Evolutionary conservation across 2,888 invertebrate species (phyloP).

Genomic region (Tiliacea citrago): DNA sequence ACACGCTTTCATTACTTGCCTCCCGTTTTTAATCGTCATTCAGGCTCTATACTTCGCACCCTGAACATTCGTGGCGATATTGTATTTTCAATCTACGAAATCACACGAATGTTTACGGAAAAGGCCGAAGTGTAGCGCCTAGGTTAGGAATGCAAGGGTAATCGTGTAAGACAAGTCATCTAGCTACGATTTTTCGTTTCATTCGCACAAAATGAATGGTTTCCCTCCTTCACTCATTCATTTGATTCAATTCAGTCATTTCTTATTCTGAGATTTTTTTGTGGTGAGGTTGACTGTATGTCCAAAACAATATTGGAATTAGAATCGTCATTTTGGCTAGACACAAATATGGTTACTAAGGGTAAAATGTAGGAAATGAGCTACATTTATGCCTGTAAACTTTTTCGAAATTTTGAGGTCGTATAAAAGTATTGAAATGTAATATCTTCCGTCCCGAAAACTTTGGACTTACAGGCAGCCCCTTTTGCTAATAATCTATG

Average conservation of each 20-base stretch:
- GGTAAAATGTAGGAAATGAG: constrained; percentile 43
- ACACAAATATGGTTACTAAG: neutral
- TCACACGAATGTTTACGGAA: constrained; percentile 42
- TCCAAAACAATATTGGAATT: constrained; percentile 25
- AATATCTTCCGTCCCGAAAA: constrained; percentile 30
- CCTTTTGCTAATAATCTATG: neutral
- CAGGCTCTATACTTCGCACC: constrained; percentile 26
- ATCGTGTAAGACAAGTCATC: constrained; percentile 64
- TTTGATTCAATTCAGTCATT: neutral
- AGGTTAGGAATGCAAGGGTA: constrained; percentile 64
- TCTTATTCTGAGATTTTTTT: neutral
- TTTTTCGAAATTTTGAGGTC: neutral
- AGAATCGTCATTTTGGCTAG: constrained; percentile 20
- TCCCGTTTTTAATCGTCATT: constrained; percentile 48
- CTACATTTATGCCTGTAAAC: constrained; percentile 27
- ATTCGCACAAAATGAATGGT: constrained; percentile 53
- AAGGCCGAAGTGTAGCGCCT: constrained; percentile 45
- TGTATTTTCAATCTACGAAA: constrained; percentile 22
- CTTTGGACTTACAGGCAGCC: neutral
- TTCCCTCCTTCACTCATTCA: constrained; percentile 59
- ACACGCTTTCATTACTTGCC: constrained; percentile 54
- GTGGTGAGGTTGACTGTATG: constrained; percentile 8
- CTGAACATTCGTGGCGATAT: constrained; percentile 36
- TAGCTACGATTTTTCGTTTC: constrained; percentile 55
- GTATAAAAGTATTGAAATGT: neutral